Evolutionary conservation across 2,797 vertebrate species (phyloP).

Genomic region (Karalla daura): DNA sequence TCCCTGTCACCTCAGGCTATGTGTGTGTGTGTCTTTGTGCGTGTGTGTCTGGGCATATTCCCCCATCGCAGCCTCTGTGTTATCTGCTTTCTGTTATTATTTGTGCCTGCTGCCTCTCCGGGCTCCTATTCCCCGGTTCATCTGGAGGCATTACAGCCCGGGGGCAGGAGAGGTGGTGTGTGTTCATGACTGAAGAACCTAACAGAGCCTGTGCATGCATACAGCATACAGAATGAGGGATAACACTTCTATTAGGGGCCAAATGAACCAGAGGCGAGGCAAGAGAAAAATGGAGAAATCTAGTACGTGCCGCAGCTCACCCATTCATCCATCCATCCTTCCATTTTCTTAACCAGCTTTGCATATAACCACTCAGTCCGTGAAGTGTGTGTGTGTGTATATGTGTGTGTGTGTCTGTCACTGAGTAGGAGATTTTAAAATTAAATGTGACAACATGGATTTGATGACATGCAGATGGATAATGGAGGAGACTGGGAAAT

Average conservation of each 20-base stretch:
- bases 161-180: slow-evolving; percentile 41
- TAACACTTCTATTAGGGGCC: slow-evolving; percentile 15
- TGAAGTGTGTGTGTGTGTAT: too few species aligned
- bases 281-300: not conserved
- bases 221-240: slow-evolving; percentile 46
- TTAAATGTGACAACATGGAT: too few species aligned
- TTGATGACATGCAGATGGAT: too few species aligned
- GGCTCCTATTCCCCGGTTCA: slow-evolving; percentile 36
- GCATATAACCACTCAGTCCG: too few species aligned
- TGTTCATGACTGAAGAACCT: slow-evolving; percentile 20
- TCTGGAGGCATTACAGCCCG: slow-evolving; percentile 31
- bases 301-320: not conserved
- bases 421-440: too few species aligned
- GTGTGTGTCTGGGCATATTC: slow-evolving; percentile 5
- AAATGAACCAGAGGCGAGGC: slow-evolving; percentile 26
- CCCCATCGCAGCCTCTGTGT: slow-evolving; percentile 5
- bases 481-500: too few species aligned
- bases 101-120: slow-evolving; percentile 41
- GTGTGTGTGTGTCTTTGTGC: not conserved
- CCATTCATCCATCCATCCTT: slow-evolving; percentile 3
- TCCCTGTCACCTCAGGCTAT: slow-evolving; percentile 66
- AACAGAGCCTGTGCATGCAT: slow-evolving; percentile 20
- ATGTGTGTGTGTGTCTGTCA: too few species aligned
- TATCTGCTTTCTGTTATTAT: slow-evolving; percentile 51
- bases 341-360: too few species aligned